phyloP scores from a whole-genome alignment of 2,113 vertebrate species.

The Anguilla japonica region DNA sequence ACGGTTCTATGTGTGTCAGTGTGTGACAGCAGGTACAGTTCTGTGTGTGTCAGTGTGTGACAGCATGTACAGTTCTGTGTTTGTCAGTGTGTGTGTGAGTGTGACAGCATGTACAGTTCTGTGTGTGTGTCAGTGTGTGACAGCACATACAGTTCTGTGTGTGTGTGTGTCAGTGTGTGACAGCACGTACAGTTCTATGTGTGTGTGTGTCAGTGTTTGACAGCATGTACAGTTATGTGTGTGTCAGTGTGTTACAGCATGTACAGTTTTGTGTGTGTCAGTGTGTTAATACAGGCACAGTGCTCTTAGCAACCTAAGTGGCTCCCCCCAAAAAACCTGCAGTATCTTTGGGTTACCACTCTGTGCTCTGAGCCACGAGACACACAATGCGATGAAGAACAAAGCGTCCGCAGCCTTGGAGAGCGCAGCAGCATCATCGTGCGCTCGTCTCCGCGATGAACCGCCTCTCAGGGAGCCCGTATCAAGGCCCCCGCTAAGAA shows the following conservation, averaged over 20 bases:
- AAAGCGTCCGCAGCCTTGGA: neutral
- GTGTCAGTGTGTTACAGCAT: too few relatives aligned
- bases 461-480: neutral
- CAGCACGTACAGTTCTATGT: too few relatives aligned
- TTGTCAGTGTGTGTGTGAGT: neutral
- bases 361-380: neutral
- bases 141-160: neutral
- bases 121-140: neutral
- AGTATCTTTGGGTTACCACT: too few relatives aligned
- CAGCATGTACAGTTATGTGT: neutral
- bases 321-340: too few relatives aligned
- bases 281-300: too few relatives aligned
- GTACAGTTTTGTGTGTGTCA: neutral
- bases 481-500: neutral
- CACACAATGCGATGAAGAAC: neutral
- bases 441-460: neutral
- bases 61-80: too few relatives aligned
- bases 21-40: too few relatives aligned
- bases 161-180: neutral
- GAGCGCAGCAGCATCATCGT: neutral
- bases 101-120: neutral
- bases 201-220: neutral
- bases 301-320: too few relatives aligned
- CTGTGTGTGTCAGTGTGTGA: neutral
- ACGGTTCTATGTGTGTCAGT: too few relatives aligned